These are phyloP conservation scores for Hoplostethus mediterraneus DNA, from an alignment of 2,797 vertebrate genomes.

Conservation along the genomic window DNA sequence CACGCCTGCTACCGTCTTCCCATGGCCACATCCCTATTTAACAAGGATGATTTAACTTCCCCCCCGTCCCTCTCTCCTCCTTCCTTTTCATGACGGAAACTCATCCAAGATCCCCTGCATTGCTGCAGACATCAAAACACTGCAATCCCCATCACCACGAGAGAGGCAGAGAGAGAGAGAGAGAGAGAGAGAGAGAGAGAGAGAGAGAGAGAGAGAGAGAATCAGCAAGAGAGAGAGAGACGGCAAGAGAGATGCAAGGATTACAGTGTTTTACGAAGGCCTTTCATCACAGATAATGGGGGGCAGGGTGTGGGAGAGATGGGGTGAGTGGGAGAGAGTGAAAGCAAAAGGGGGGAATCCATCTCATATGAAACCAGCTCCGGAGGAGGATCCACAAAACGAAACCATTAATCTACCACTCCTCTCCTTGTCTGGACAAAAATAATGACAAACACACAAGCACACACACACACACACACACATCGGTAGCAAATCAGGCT, in stretches of 20 bases:
- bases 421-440: conserved; percentile 11
- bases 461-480: conserved; percentile 15
- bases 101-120: conserved; percentile 72
- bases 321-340: conserved; percentile 24
- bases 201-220: conserved; percentile 8
- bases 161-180: conserved; percentile 17
- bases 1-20: neutral
- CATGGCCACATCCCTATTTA: conserved; percentile 17
- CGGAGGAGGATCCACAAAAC: conserved; percentile 22
- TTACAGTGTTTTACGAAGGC: conserved; percentile 57
- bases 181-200: neutral
- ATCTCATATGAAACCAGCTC: conserved; percentile 52
- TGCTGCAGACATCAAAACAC: conserved; percentile 75
- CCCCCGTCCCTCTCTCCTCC: conserved; percentile 14
- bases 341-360: conserved; percentile 30
- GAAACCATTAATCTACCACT: conserved; percentile 12
- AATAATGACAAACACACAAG: conserved; percentile 17
- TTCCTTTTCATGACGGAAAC: conserved; percentile 60
- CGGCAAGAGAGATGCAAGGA: conserved; percentile 26
- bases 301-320: conserved; percentile 35
- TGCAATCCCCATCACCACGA: conserved; percentile 62
- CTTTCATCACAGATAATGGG: conserved; percentile 71
- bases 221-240: neutral
- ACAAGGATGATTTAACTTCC: conserved; percentile 40
- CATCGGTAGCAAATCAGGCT: conserved; percentile 17